A percentile compares a stretch with the other conserved stretches of the same genome.
These are phyloP conservation scores for Neogobius melanostomus DNA, from an alignment of 2,113 vertebrate species.

Conservation along the genomic window DNA sequence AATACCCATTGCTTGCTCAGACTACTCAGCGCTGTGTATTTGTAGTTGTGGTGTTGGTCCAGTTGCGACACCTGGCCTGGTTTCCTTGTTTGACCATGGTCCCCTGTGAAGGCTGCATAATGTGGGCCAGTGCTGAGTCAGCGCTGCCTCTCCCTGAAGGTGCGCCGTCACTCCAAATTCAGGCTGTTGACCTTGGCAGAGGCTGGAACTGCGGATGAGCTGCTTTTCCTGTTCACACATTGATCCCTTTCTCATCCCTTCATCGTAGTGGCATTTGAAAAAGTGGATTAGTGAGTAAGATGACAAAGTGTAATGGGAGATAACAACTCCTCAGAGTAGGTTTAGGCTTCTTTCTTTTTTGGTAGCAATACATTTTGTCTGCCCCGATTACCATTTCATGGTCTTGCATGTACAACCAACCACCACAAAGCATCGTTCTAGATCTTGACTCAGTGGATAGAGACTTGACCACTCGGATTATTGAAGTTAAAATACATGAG, in stretches of 20 bases:
- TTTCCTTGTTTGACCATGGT: constrained; percentile 17
- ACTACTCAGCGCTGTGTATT: constrained; percentile 21
- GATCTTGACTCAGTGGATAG: no score
- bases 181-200: constrained; percentile 23
- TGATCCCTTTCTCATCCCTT: constrained; percentile 8
- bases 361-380: no score
- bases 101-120: constrained; percentile 23
- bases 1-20: constrained; percentile 9
- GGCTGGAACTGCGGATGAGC: constrained; percentile 1
- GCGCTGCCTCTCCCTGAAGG: background rate
- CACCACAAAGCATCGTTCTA: no score
- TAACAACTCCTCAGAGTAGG: no score
- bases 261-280: background rate
- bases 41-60: constrained; percentile 10
- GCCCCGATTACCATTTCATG: no score
- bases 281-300: background rate
- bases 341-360: no score
- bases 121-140: constrained; percentile 36
- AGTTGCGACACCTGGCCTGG: constrained; percentile 6
- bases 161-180: constrained; percentile 2
- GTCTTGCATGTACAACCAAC: no score
- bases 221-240: constrained; percentile 1
- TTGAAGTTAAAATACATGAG: no score
- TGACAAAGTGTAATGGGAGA: background rate
- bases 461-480: no score